Evolutionary conservation across 2,797 vertebrate species (phyloP).

Genomic region (Halcyon badia): DNA sequence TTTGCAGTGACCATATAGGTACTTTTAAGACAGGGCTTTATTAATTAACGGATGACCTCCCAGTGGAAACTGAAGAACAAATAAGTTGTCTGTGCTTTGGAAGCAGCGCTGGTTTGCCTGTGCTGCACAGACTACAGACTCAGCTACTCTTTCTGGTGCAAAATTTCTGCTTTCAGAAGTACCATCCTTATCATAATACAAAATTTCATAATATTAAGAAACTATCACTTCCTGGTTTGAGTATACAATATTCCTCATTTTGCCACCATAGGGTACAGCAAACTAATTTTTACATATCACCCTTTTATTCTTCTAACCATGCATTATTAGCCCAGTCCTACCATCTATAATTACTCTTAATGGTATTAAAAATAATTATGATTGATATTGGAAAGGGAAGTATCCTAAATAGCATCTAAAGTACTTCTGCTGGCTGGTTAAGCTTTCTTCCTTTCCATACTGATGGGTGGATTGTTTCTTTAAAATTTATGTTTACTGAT

Average conservation of each 20-base stretch:
- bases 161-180: not conserved
- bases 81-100: not conserved
- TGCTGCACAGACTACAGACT: not conserved
- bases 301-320: not conserved
- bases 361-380: not conserved
- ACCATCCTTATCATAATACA: not conserved
- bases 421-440: not conserved
- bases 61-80: not conserved
- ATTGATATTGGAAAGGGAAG: slow-evolving; percentile 18
- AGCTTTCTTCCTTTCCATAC: not conserved
- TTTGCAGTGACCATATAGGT: not conserved
- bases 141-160: not conserved
- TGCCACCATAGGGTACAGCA: not conserved
- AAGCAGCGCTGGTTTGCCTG: not conserved
- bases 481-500: not conserved
- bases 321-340: not conserved
- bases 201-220: not conserved
- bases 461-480: not conserved
- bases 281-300: not conserved
- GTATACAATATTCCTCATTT: not conserved
- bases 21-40: not conserved
- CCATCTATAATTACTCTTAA: not conserved
- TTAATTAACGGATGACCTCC: not conserved
- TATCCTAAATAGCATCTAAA: slow-evolving; percentile 15
- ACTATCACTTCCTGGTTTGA: not conserved